These are phyloP conservation scores for Columba livia DNA, from an alignment of 2,113 vertebrate genomes.

Conservation along the genomic window DNA sequence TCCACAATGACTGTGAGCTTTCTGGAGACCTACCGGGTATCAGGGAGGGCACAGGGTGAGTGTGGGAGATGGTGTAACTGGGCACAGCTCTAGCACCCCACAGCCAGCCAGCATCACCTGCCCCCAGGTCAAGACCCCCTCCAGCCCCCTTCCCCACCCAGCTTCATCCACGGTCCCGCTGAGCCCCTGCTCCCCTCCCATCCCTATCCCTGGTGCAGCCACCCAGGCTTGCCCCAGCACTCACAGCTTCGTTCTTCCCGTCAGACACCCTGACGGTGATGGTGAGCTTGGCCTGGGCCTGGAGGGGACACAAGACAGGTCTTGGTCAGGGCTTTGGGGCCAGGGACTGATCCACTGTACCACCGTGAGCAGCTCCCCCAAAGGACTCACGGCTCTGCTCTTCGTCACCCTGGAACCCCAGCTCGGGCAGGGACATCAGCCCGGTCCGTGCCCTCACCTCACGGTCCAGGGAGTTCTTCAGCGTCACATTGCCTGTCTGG, in stretches of 20 bases:
- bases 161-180: rapidly evolving
- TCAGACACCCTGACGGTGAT: neutral
- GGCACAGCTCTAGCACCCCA: neutral
- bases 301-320: neutral
- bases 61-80: neutral
- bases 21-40: neutral
- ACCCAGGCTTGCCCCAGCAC: neutral
- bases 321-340: neutral
- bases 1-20: conserved; percentile 18
- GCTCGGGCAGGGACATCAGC: neutral
- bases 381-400: neutral
- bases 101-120: neutral
- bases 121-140: neutral
- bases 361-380: neutral
- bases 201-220: neutral
- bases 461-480: conserved; percentile 11
- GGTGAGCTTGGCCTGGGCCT: conserved; percentile 15
- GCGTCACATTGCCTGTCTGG: neutral
- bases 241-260: neutral
- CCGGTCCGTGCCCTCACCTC: conserved; percentile 3
- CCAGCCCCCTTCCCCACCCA: neutral
- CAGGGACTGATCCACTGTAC: neutral
- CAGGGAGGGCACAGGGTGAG: neutral
- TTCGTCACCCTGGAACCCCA: neutral
- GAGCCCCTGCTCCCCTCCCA: neutral